Evolutionary conservation across 1,140 invertebrate species (phyloP).

Genomic region (Pseudomyrmex gracilis): DNA sequence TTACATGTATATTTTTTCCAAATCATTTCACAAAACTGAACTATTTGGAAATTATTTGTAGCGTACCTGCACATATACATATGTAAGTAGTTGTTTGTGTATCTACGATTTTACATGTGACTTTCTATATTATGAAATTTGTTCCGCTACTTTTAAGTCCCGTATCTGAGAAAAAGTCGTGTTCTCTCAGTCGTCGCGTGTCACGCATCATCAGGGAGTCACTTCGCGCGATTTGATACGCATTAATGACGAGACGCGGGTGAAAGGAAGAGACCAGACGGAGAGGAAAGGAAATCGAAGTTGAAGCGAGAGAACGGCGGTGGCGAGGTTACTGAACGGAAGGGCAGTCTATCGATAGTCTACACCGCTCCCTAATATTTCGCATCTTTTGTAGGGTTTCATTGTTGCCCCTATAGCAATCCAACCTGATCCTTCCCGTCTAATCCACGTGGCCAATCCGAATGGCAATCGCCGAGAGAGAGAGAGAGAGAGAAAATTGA

Average conservation of each 20-base stretch:
- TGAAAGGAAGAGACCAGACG: slow-evolving; percentile 39
- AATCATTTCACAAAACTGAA: neutral
- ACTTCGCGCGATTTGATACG: slow-evolving; percentile 52
- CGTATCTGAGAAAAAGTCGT: slow-evolving; percentile 12
- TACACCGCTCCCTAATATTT: slow-evolving; percentile 65
- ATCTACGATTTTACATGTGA: too few relatives aligned
- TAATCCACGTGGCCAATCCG: slow-evolving; percentile 78
- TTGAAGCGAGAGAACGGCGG: neutral
- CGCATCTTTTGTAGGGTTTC: slow-evolving; percentile 56
- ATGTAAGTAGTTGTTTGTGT: too few relatives aligned
- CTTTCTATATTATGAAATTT: slow-evolving; percentile 3
- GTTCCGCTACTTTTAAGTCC: neutral
- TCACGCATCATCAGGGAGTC: slow-evolving; percentile 43
- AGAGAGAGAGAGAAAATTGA: slow-evolving; percentile 20
- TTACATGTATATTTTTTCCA: neutral
- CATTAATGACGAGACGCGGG: slow-evolving; percentile 50
- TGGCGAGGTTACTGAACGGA: slow-evolving; percentile 40
- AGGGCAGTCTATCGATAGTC: slow-evolving; percentile 65
- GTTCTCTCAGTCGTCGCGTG: slow-evolving; percentile 33
- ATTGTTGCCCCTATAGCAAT: slow-evolving; percentile 73
- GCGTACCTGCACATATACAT: neutral
- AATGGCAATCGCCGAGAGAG: slow-evolving; percentile 67
- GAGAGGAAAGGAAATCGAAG: slow-evolving; percentile 35
- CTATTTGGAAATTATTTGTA: neutral
- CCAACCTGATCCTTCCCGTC: slow-evolving; percentile 80